A percentile compares a stretch with the other conserved stretches of the same genome.
Conservation (phyloP, 1,140 invertebrate genomes). For the Eumeta japonica region DNA sequence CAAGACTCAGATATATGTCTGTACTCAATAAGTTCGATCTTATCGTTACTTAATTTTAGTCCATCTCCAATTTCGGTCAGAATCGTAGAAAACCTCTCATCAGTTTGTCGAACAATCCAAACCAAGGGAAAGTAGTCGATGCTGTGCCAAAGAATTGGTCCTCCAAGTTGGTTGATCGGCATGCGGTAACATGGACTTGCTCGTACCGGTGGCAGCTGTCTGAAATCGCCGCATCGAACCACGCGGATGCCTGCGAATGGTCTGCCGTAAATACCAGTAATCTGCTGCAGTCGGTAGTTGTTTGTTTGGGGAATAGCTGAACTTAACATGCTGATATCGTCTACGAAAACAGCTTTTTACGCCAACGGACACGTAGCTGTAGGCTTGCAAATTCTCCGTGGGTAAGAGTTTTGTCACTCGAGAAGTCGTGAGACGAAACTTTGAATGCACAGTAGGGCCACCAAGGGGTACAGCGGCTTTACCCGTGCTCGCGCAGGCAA, state of each 20-base stretch:
- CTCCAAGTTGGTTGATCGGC: constrained; percentile 14
- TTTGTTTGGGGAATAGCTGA: constrained; percentile 11
- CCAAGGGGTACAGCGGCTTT: constrained; percentile 16
- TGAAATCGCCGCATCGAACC: constrained; percentile 15
- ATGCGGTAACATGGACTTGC: constrained; percentile 19
- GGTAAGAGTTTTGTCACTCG: too few species aligned
- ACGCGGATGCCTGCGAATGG: constrained; percentile 17
- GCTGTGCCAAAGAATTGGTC: constrained; percentile 19
- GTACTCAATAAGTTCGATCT: constrained; percentile 14
- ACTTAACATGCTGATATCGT: constrained; percentile 17
- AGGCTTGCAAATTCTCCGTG: constrained; percentile 13
- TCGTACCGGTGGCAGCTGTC: constrained; percentile 18
- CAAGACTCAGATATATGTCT: constrained; percentile 12
- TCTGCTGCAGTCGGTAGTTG: constrained; percentile 16
- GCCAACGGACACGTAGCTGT: constrained; percentile 13
- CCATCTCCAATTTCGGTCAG: constrained; percentile 20
- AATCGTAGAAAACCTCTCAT: constrained; percentile 21
- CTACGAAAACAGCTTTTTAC: constrained; percentile 14
- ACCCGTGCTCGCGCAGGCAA: too few species aligned
- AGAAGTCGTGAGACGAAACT: constrained; percentile 23
- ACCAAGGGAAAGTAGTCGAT: constrained; percentile 23
- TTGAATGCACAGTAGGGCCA: constrained; percentile 16
- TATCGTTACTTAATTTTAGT: constrained; percentile 12
- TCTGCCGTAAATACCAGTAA: constrained; percentile 15
- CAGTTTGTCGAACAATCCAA: constrained; percentile 23